A percentile compares a stretch with the other conserved stretches of the same genome.
These are phyloP conservation scores for Neopipo cinnamomea DNA, from an alignment of 2,113 vertebrate species.

Conservation along the genomic window DNA sequence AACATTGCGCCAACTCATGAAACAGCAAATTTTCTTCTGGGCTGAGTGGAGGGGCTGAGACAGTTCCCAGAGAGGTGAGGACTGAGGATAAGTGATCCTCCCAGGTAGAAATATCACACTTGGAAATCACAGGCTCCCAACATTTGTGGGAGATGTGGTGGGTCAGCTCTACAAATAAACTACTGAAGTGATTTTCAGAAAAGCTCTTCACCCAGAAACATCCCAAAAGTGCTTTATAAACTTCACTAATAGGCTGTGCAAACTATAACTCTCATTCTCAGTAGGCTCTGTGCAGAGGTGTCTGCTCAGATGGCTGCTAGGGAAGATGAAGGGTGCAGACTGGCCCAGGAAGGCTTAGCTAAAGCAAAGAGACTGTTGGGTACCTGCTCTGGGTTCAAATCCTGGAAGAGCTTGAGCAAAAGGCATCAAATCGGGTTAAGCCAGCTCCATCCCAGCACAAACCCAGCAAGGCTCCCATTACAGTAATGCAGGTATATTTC, in stretches of 20 bases:
- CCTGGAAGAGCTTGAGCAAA: not conserved
- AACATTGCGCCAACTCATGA: not conserved
- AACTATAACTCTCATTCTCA: not conserved
- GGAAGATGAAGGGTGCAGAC: not conserved
- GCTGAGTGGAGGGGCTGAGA: not conserved
- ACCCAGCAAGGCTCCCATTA: not conserved
- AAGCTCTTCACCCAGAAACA: not conserved
- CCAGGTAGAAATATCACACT: not conserved
- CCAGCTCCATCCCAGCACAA: not conserved
- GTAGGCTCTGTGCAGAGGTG: not conserved
- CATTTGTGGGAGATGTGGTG: not conserved
- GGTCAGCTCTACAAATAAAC: constrained; percentile 6
- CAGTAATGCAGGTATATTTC: not conserved
- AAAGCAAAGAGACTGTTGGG: not conserved
- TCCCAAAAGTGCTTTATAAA: constrained; percentile 35
- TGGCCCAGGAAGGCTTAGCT: not conserved
- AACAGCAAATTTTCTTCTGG: constrained; percentile 11
- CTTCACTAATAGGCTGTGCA: not conserved
- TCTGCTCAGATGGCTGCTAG: not conserved
- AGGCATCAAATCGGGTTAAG: not conserved
- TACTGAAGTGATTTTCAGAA: constrained; percentile 4
- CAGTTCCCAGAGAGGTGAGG: not conserved
- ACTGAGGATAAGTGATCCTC: not conserved
- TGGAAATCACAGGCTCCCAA: not conserved
- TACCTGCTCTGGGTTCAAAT: not conserved